phyloP scores from a whole-genome alignment of 2,797 vertebrate genomes.

The Sylvilagus floridanus region DNA sequence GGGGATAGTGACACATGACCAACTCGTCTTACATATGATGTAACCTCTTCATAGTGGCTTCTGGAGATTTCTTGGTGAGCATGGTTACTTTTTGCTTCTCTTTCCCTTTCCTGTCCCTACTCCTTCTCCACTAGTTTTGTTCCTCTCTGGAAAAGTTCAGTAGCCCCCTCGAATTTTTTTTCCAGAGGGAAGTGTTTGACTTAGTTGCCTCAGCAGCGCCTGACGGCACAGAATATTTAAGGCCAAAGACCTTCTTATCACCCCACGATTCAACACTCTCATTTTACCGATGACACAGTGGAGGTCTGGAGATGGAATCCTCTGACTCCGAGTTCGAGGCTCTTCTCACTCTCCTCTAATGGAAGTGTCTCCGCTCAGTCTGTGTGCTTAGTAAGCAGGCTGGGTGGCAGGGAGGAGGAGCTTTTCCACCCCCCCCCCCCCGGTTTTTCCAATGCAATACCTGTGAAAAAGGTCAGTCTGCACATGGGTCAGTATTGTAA shows the following conservation, averaged over 20 bases:
- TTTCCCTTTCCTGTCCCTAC: rapidly evolving
- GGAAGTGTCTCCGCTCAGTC: not conserved
- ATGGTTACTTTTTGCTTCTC: not conserved
- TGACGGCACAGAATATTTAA: slow-evolving; percentile 24
- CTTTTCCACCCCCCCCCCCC: not conserved
- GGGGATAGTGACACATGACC: not conserved
- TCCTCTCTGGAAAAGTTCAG: slow-evolving; percentile 21
- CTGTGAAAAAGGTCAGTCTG: slow-evolving; percentile 11
- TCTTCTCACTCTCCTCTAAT: slow-evolving; percentile 23
- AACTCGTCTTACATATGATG: not conserved
- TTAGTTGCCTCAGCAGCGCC: not conserved
- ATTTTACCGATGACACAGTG: slow-evolving; percentile 51
- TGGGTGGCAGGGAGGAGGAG: not conserved
- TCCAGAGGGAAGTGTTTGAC: not conserved
- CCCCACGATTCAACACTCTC: not conserved
- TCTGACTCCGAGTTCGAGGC: not conserved
- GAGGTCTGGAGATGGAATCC: slow-evolving; percentile 3
- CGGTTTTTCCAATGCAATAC: slow-evolving; percentile 42
- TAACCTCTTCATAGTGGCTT: not conserved
- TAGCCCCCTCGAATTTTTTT: not conserved
- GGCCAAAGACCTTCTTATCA: slow-evolving; percentile 16
- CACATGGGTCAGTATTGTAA: not conserved
- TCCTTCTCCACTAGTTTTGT: not conserved
- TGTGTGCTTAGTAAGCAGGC: not conserved
- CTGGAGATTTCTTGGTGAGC: not conserved